Evolutionary conservation across 2,888 invertebrate species (phyloP).

Genomic region (Eupithecia abbreviata): DNA sequence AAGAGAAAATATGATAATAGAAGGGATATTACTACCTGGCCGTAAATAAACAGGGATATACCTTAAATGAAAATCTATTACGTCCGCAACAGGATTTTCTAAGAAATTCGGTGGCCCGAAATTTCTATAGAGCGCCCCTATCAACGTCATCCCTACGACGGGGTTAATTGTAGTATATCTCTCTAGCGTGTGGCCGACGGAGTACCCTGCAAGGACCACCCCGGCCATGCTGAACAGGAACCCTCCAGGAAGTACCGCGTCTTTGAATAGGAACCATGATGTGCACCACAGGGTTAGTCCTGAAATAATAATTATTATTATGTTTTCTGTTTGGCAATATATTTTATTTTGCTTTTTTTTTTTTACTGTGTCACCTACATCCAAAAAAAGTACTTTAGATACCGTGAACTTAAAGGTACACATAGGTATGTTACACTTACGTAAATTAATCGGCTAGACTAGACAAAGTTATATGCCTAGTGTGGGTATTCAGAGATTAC

Average conservation of each 20-base stretch:
- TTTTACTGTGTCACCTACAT: neutral
- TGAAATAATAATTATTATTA: slow-evolving; percentile 49
- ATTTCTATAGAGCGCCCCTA: slow-evolving; percentile 71
- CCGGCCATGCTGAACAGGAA: slow-evolving; percentile 68
- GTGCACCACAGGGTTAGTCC: slow-evolving; percentile 70
- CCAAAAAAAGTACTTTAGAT: neutral
- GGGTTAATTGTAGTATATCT: slow-evolving; percentile 72
- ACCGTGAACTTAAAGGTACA: neutral
- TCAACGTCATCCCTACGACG: slow-evolving; percentile 75
- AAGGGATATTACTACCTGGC: slow-evolving; percentile 42
- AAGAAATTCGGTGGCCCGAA: slow-evolving; percentile 66
- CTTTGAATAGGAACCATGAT: slow-evolving; percentile 69
- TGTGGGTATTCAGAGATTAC: too few relatives aligned
- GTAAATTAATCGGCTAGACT: neutral
- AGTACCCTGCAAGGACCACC: slow-evolving; percentile 67
- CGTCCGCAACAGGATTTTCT: slow-evolving; percentile 63
- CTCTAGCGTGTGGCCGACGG: slow-evolving; percentile 72
- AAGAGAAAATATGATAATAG: slow-evolving; percentile 15
- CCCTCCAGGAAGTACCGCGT: slow-evolving; percentile 64
- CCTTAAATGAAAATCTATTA: slow-evolving; percentile 77
- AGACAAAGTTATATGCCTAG: neutral
- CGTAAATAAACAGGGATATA: slow-evolving; percentile 49
- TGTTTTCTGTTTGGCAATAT: neutral
- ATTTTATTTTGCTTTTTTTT: neutral
- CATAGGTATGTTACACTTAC: too few relatives aligned